phyloP scores from a whole-genome alignment of 2,888 invertebrate genomes.

The Antheraea yamamai region DNA sequence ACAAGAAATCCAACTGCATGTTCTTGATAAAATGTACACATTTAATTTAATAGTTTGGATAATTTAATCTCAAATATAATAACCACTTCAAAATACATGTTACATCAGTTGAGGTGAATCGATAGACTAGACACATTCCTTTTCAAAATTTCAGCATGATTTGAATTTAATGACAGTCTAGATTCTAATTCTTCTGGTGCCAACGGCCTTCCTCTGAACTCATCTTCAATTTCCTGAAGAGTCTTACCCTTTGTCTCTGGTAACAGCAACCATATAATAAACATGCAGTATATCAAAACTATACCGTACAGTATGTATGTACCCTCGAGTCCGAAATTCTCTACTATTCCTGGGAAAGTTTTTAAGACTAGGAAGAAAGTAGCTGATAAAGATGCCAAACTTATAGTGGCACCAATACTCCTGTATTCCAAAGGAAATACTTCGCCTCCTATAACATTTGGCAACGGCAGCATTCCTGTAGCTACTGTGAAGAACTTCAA shows the following conservation, averaged over 20 bases:
- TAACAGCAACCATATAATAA: no score
- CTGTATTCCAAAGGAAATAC: constrained; percentile 83
- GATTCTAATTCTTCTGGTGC: constrained; percentile 37
- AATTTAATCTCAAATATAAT: no score
- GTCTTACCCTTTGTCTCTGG: constrained; percentile 56
- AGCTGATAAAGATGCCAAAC: constrained; percentile 77
- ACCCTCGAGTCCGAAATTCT: constrained; percentile 72
- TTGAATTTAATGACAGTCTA: constrained; percentile 43
- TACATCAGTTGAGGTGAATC: neutral
- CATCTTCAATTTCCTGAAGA: constrained; percentile 41
- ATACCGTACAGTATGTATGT: constrained; percentile 62
- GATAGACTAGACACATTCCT: constrained; percentile 42
- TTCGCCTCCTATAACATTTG: constrained; percentile 86
- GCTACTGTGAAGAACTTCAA: constrained; percentile 80
- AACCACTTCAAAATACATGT: no score
- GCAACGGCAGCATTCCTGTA: constrained; percentile 83
- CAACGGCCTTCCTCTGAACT: constrained; percentile 57
- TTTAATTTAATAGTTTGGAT: no score
- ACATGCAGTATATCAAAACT: no score
- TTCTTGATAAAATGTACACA: no score
- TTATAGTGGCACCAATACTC: constrained; percentile 83
- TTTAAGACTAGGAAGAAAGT: constrained; percentile 84
- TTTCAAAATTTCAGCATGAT: constrained; percentile 42
- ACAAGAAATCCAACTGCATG: no score
- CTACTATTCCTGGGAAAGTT: constrained; percentile 79